Evolutionary conservation across 2,888 invertebrate genomes (phyloP).

Genomic region (Parnassius glacialis): DNA sequence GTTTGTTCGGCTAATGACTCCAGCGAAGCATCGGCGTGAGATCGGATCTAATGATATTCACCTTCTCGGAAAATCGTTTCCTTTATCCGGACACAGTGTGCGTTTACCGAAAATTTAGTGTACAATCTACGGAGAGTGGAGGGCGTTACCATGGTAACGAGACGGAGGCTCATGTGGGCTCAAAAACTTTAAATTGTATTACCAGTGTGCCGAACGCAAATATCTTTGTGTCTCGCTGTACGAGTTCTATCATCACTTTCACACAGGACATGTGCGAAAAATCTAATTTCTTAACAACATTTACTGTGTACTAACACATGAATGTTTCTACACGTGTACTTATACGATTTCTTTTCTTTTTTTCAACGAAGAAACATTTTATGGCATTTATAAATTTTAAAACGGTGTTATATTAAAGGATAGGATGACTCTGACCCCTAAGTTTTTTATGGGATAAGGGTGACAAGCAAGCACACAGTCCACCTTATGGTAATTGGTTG

Average conservation of each 20-base stretch:
- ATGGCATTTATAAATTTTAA: no score
- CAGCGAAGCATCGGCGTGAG: conserved; percentile 42
- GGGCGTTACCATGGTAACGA: conserved; percentile 75
- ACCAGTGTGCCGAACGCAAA: conserved; percentile 60
- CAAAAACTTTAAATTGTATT: conserved; percentile 79
- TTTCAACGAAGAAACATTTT: not conserved
- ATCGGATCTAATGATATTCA: conserved; percentile 75
- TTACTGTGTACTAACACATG: not conserved
- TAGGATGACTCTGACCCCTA: no score
- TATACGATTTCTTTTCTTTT: not conserved
- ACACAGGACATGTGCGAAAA: conserved; percentile 33
- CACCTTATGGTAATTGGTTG: no score
- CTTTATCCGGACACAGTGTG: conserved; percentile 67
- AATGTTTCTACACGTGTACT: conserved; percentile 7
- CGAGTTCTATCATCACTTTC: conserved; percentile 49
- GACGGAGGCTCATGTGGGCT: conserved; percentile 74
- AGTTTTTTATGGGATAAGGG: no score
- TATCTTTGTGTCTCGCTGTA: conserved; percentile 49
- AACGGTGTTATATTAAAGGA: no score
- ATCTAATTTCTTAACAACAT: conserved; percentile 30
- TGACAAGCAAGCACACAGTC: no score
- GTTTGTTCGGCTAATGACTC: conserved; percentile 52
- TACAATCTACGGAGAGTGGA: conserved; percentile 46
- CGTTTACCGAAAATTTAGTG: conserved; percentile 70
- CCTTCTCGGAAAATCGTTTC: conserved; percentile 74